Base-by-base conservation (phyloP, 1,140 invertebrate genomes). In the Cotesia vestalis region DNA sequence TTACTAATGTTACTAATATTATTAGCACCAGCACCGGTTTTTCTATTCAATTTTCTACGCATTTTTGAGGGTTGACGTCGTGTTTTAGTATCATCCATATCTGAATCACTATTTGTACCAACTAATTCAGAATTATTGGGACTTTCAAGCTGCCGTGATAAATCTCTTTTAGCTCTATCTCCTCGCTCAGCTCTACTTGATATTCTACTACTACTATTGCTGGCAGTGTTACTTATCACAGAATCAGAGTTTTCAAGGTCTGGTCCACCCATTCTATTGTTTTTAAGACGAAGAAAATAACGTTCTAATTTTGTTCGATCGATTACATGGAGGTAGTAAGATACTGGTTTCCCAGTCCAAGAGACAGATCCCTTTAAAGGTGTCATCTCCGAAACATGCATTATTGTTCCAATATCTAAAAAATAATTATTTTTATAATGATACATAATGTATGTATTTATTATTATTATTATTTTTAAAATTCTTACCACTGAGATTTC, bases 321-420 rank as follows among this genome's bases (percentile, higher is more conserved):
- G 81, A 99, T 98, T 79, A 95, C 93, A 88, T 99, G 97, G 75
- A 98, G 90, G 90, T 96, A 99, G 90, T 99, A 99, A 64, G 96
- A 96, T 75, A 99, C 97, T 60, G 97, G 96, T 87, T 97, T 98
- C 68, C 95, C 95, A 73, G 98, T 99, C 98, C 97, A 99, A 4
- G 96, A 98, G 51, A 99, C 97, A 4, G 96, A 98, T 76, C 96
- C 97, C 81, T 93, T 93, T 64, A 98, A 85, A 5, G 97, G 96
- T 72, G 95, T 94, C 91, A 99, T 94, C 87, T 98, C 96, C 60
- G 94, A 95, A 6, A 99, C 96, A 83, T 98, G 95, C 95, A 99
- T 98, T 80, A 99, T 99, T 53, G 97, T 98, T 69, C 97, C 97
- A 83, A 99, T 98, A 89, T 99, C 97, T 91, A 90, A 88, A 76